These are phyloP conservation scores for Cydia amplana DNA, from an alignment of 1,140 invertebrate species.

Conservation along the genomic window DNA sequence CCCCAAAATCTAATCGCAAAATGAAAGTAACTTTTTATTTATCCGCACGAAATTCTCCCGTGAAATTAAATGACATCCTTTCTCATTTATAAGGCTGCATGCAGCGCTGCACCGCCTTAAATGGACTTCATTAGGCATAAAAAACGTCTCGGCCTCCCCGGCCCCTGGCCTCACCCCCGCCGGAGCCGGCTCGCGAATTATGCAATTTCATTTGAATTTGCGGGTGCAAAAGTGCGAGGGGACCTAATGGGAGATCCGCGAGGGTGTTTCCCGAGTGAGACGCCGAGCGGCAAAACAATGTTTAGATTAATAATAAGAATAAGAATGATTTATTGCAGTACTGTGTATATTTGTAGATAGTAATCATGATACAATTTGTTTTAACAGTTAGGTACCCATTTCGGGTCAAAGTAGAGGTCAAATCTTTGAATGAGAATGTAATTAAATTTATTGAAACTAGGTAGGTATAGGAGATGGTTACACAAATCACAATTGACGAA, in stretches of 20 bases:
- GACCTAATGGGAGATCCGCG: conserved; percentile 26
- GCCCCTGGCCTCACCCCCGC: neutral
- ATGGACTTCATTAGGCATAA: conserved; percentile 67
- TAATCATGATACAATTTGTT: too few relatives aligned
- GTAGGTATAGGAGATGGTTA: too few relatives aligned
- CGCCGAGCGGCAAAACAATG: neutral
- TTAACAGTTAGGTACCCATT: too few relatives aligned
- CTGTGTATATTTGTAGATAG: too few relatives aligned
- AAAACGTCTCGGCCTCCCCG: conserved; percentile 45
- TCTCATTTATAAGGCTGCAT: conserved; percentile 19
- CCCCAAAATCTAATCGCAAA: neutral
- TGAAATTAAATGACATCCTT: conserved; percentile 15
- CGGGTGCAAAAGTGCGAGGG: conserved; percentile 46
- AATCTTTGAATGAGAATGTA: too few relatives aligned
- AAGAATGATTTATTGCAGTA: too few relatives aligned
- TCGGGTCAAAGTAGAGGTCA: too few relatives aligned
- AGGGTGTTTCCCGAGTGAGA: neutral
- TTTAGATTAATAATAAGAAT: too few relatives aligned
- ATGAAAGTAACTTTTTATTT: conserved; percentile 4
- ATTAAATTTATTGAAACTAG: too few relatives aligned
- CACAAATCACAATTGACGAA: too few relatives aligned
- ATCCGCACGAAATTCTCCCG: neutral
- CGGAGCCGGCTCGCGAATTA: conserved; percentile 55
- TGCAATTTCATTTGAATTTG: conserved; percentile 73
- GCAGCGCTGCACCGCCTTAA: conserved; percentile 39